Conservation (phyloP, 2,888 invertebrate species). For the Standfussiana lucernea region DNA sequence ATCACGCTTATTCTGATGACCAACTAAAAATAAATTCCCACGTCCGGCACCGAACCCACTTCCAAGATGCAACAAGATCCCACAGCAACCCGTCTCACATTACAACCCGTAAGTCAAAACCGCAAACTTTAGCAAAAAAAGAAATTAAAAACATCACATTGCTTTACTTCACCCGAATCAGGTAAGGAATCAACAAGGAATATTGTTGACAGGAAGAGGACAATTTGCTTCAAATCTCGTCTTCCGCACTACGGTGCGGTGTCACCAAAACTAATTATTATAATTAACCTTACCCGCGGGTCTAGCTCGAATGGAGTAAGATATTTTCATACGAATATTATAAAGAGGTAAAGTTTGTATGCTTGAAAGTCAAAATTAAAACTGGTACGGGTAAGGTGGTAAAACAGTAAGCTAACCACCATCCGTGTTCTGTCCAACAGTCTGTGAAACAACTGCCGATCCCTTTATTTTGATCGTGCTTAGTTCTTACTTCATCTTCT, state of each 20-base stretch:
- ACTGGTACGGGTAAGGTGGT: not conserved
- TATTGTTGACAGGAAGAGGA: slow-evolving; percentile 22
- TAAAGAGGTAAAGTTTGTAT: not conserved
- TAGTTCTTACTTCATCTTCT: too few relatives aligned
- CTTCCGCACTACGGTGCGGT: not conserved
- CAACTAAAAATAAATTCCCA: not conserved
- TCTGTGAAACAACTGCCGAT: too few relatives aligned
- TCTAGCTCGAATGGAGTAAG: not conserved
- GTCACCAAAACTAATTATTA: not conserved
- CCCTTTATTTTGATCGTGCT: too few relatives aligned
- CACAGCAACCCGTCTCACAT: slow-evolving; percentile 15
- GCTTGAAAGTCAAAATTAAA: not conserved
- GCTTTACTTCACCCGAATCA: not conserved
- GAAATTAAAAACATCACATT: not conserved
- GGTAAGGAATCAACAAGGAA: slow-evolving; percentile 17
- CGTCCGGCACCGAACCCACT: slow-evolving; percentile 14
- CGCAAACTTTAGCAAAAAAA: slow-evolving; percentile 1
- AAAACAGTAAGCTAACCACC: too few relatives aligned
- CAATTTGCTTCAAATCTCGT: slow-evolving; percentile 9
- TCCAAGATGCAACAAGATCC: not conserved
- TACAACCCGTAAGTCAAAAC: slow-evolving; percentile 8
- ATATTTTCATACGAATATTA: not conserved
- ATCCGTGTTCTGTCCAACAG: too few relatives aligned
- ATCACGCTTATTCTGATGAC: not conserved
- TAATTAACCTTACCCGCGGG: not conserved